Conservation (phyloP, 2,113 vertebrate species). For the Craseonycteris thonglongyai region DNA sequence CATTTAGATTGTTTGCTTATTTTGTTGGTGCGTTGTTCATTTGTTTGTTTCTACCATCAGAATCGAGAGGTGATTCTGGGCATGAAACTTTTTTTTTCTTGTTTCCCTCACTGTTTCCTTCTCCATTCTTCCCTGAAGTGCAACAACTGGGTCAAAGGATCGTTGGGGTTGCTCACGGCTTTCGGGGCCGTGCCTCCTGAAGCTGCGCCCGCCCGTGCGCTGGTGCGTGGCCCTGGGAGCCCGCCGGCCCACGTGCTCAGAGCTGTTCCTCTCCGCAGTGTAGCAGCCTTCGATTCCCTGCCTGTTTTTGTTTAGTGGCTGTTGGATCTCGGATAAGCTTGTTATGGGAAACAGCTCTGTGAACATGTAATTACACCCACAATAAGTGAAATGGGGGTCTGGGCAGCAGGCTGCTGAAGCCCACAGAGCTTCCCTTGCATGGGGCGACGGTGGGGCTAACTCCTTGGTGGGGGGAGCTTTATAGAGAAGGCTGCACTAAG, state of each 20-base stretch:
- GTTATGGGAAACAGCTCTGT: slow-evolving; percentile 45
- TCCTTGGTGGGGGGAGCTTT: not conserved
- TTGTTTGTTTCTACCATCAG: not conserved
- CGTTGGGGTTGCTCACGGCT: not conserved
- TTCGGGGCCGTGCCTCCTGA: not conserved
- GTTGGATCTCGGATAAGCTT: not conserved
- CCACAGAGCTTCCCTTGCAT: not conserved
- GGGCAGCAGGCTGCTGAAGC: not conserved
- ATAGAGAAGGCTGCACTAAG: not conserved
- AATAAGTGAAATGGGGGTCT: not conserved
- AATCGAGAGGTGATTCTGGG: not conserved
- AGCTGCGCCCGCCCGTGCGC: not conserved
- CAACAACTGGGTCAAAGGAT: not conserved
- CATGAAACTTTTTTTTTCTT: not conserved
- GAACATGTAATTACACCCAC: slow-evolving; percentile 29
- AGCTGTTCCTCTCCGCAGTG: not conserved
- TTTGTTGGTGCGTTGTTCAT: not conserved
- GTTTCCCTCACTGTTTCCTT: not conserved
- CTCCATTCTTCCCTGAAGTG: not conserved
- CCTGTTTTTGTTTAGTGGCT: slow-evolving; percentile 9
- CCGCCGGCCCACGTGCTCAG: rapidly evolving
- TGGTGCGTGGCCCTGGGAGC: rapidly evolving
- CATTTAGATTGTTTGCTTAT: not conserved
- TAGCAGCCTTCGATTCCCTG: not conserved
- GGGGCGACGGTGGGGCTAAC: too few relatives aligned